Base-by-base conservation (phyloP, 2,888 invertebrate species). In the Lissocephala sabroskyi region DNA sequence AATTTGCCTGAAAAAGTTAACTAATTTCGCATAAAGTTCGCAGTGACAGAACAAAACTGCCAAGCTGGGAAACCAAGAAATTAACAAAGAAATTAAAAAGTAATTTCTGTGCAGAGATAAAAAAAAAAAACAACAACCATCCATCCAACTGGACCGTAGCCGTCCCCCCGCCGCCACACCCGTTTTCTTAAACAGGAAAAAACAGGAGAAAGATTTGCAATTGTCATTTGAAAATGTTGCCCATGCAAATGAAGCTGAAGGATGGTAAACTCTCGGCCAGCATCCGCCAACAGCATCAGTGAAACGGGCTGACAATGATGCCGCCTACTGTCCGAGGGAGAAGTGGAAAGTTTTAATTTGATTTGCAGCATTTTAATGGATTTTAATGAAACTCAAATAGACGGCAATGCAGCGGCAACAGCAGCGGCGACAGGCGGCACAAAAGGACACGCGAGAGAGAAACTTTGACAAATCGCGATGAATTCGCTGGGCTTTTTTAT, bases 281-380 rank as follows among this genome's bases (percentile, higher is more conserved):
- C 9, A 11, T n/a, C 19, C 18, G 14, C 28, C 1, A n/a, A 36
- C 36, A 3, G 18, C 29, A 29, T 7, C 26, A 43, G 3, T 17
- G 32, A 36, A 39, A 18, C 9, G 9, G 29, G 36, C 49, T 62
- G 74, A 62, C 65, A 62, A 54, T 56, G 59, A 51, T 65, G 68
- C 50, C 52, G 56, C 49, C 55, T 58, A n/a, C n/a, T n/a, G n/a
- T n/a, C n/a, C n/a, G n/a, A n/a, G n/a, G 16, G 59, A 62, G 56
- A 63, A 79, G 64, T 65, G 48, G 56, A 76, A 77, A 77, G 64
- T 77, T 77, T 77, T 77, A 77, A 77, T 77, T 77, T 77, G 76
- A 79, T 77, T 77, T 77, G 76, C 79, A 71, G 79, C 68, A 73
- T 75, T 76, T 75, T 68, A 79, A 71, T 79, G 65, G 73, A 78